phyloP scores from a whole-genome alignment of 1,140 invertebrate species.

The Lasaia peninsularis region DNA sequence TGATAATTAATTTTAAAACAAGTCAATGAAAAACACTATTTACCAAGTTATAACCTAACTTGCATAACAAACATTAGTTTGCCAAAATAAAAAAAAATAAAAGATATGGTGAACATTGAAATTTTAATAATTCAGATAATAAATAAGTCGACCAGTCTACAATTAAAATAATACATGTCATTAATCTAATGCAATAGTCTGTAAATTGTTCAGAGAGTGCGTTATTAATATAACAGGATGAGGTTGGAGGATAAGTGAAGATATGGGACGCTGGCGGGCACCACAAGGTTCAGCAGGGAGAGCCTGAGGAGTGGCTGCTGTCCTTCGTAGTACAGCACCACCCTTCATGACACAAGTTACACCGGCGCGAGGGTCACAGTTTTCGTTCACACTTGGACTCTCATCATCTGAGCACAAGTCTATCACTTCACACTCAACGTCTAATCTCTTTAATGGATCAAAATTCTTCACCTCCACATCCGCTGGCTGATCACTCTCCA shows the following conservation, averaged over 20 bases:
- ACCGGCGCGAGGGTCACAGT: constrained; percentile 63
- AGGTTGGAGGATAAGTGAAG: constrained; percentile 54
- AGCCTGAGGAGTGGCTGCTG: constrained; percentile 55
- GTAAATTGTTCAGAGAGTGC: constrained; percentile 64
- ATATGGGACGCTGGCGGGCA: constrained; percentile 52
- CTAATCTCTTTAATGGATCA: constrained; percentile 53
- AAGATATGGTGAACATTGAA: constrained; percentile 41
- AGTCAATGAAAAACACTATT: too few species aligned
- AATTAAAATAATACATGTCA: constrained; percentile 43
- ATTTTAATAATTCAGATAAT: constrained; percentile 50
- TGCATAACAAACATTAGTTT: too few species aligned
- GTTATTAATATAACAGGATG: constrained; percentile 66
- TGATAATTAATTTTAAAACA: too few species aligned
- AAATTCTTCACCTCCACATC: constrained; percentile 41
- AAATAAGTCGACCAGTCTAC: constrained; percentile 57
- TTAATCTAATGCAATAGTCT: constrained; percentile 70
- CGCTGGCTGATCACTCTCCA: constrained; percentile 42
- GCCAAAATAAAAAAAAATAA: constrained; percentile 29
- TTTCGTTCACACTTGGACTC: constrained; percentile 58
- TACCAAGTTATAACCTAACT: too few species aligned
- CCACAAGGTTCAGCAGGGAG: constrained; percentile 66
- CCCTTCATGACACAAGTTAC: constrained; percentile 66
- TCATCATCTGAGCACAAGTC: constrained; percentile 77
- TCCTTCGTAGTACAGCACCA: constrained; percentile 57
- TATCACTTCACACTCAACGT: constrained; percentile 68